Evolutionary conservation across 1,140 invertebrate species (phyloP), one percentile per base, ranked within the genome.

Genomic region (Drosophila nasuta): DNA sequence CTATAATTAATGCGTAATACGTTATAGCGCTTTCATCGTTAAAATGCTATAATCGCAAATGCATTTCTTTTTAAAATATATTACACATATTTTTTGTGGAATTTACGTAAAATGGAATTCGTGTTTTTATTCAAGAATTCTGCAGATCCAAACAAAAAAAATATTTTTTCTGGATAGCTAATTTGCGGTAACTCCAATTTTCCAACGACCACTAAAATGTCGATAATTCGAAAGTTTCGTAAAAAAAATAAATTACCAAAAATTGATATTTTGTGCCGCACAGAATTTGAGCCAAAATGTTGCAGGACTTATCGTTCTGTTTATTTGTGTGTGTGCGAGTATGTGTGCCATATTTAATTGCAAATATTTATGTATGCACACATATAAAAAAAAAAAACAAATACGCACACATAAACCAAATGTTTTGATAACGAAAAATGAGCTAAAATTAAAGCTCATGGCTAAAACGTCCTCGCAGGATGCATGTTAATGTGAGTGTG

Each of bases 351-450:
- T 83, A 88, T 89, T 89, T 88, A 88, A 88, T 89, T 88, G 83
- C 77, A 89, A 83, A 88, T 83, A 83, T 89, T 89, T 88, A 78
- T 69, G 65, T 68, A 57, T 72, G 76, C 65, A 43, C 46, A 38
- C 20, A 25, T 25, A 25, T 38, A 64, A 69, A 75, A 81, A 73
- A 73, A 82, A 63, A 79, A 88, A 79, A 87, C 66, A 83, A 89
- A 89, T 78, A 89, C 70, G 74, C 45, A 49, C 33, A 49, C 79
- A 70, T 68, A 82, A 68, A 63, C 77, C 69, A 56, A 75, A 77
- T 88, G 81, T 88, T 88, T 88, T 89, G 83, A 88, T 88, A 88
- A 77, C 83, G 83, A 89, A 83, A 88, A 88, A 89, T 89, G 85
- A 88, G 81, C 81, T 72, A 77, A 89, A 88, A 88, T 88, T 89